These are phyloP conservation scores for Diglossa cyanea DNA, from an alignment of 2,797 vertebrate species.

Conservation along the genomic window DNA sequence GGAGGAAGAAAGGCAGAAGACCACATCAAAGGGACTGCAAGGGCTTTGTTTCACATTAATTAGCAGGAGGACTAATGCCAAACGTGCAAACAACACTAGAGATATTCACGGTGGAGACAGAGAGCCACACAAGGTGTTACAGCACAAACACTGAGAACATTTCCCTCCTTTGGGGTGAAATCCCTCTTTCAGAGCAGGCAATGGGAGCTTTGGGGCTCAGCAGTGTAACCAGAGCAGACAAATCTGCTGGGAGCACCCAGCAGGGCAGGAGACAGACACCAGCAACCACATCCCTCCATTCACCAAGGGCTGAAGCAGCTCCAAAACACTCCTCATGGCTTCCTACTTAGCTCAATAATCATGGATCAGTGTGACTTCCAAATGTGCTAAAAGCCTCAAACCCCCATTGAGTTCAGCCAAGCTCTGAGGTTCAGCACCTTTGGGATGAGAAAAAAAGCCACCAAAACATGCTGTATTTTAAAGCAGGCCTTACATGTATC, in stretches of 20 bases:
- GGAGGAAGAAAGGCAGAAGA: constrained; percentile 1
- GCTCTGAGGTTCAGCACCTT: background rate
- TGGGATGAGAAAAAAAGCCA: background rate
- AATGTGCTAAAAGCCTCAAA: background rate
- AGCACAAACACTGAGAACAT: background rate
- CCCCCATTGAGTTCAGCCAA: background rate
- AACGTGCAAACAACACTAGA: background rate
- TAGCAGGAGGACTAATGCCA: background rate
- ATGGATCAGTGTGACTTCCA: background rate
- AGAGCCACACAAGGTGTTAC: background rate
- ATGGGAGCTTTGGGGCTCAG: background rate
- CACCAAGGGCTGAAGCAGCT: background rate
- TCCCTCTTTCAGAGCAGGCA: background rate
- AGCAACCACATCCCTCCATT: background rate
- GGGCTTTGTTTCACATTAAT: background rate
- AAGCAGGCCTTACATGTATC: background rate
- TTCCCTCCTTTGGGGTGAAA: background rate
- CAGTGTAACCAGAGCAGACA: background rate
- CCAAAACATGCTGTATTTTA: background rate
- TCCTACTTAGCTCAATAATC: background rate
- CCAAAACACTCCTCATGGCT: background rate
- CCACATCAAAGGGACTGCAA: background rate
- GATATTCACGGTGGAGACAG: background rate
- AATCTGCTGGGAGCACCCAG: background rate
- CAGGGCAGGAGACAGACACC: background rate